These are phyloP conservation scores for Eptesicus fuscus DNA, from an alignment of 2,113 vertebrate genomes.

Conservation along the genomic window DNA sequence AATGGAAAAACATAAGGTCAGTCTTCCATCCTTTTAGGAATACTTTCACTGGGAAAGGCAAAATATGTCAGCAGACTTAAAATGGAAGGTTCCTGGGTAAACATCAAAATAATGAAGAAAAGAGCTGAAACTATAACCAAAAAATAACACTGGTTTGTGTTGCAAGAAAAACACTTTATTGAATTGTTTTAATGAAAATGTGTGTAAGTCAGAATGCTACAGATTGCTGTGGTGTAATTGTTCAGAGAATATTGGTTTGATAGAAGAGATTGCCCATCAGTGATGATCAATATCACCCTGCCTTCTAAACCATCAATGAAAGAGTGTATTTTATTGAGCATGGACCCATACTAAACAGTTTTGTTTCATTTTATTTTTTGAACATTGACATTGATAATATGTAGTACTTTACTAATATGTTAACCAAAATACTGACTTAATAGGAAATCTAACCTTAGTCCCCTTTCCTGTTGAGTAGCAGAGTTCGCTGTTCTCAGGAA, in stretches of 20 bases:
- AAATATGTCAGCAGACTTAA: neutral
- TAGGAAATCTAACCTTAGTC: neutral
- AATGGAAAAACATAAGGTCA: neutral
- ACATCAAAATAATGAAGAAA: too few species aligned
- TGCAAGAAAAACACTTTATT: neutral
- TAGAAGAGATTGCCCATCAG: accelerated
- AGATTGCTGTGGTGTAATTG: too few species aligned
- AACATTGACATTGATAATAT: neutral
- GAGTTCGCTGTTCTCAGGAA: neutral
- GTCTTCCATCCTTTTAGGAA: neutral
- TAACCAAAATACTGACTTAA: neutral
- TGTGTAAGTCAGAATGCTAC: neutral
- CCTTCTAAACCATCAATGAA: neutral
- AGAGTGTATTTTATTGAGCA: neutral
- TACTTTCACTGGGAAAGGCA: neutral
- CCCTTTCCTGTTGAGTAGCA: accelerated
- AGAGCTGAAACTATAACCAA: neutral
- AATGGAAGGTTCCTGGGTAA: neutral
- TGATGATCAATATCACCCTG: accelerated
- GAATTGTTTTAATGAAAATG: neutral
- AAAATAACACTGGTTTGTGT: neutral
- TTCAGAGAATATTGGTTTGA: neutral
- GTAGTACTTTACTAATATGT: neutral
- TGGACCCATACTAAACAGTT: neutral
- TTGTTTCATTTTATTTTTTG: neutral